phyloP scores from a whole-genome alignment of 2,888 invertebrate species.

The Ametastegia equiseti region DNA sequence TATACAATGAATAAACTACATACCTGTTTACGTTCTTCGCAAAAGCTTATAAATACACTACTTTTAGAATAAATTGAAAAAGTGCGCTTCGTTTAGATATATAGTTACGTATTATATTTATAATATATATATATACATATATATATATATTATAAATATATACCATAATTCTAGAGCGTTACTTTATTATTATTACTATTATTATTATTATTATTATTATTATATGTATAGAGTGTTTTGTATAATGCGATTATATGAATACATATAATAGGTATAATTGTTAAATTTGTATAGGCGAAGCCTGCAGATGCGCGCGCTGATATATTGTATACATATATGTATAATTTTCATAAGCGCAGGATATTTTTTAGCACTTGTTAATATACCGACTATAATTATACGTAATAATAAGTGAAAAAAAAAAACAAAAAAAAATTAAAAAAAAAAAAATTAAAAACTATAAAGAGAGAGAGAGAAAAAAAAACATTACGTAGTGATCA shows the following conservation, averaged over 20 bases:
- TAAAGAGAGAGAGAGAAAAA: neutral
- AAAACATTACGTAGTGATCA: neutral
- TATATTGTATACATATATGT: too few relatives aligned
- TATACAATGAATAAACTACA: neutral
- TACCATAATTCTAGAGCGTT: neutral
- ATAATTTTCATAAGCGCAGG: neutral
- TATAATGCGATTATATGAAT: neutral
- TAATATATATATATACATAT: neutral
- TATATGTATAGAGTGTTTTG: neutral
- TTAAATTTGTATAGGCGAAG: neutral
- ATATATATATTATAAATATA: neutral
- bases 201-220: neutral
- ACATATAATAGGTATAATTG: too few relatives aligned
- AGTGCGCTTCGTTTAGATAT: conserved; percentile 19
- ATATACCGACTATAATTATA: neutral
- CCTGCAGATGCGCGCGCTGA: neutral
- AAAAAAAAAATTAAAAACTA: neutral
- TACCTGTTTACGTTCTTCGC: conserved; percentile 3
- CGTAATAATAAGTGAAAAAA: neutral
- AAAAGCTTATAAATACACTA: neutral
- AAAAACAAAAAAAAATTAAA: conserved; percentile 36
- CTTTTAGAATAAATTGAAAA: conserved; percentile 26
- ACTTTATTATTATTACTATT: neutral
- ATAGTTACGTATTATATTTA: neutral
- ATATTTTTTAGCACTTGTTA: conserved; percentile 24